Base-by-base conservation (phyloP, 2,888 invertebrate species). In the Entomobrya proxima region DNA sequence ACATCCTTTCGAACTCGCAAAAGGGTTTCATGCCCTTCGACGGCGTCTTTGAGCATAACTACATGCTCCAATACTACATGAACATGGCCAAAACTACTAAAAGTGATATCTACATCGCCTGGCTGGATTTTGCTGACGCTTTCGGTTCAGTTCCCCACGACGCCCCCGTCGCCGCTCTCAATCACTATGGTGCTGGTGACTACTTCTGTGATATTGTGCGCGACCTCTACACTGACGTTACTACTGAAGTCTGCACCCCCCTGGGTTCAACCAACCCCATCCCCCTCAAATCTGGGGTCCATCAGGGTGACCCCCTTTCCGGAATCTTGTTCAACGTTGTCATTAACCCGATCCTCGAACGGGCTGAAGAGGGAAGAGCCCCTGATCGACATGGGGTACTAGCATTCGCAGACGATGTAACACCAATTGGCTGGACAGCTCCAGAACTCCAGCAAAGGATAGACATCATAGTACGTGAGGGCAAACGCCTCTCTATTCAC, bases 1-100 rank as follows among this genome's bases (percentile, higher is more conserved):
- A 86, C 0, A 72, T 82, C 6, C 83, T 91, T n/a, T 82, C 58
- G 72, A 6, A 75, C 0, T 58, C 50, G 4, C 92, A 92, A 82
- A 92, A 92, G 88, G 91, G 91, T 21, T 92, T 92, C 86, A 89
- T 91, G 75, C 89, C 90, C 3, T 88, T 88, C 55, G 88, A 89
- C n/a, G 90, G 90, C 1, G 86, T 86, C 44, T 86, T 90, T 2
- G 91, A 92, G 85, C 91, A 92, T 85, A 92, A 91, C 86, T 92
- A 90, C 87, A 37, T 77, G 0, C 50, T 86, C 1, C 74, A 86
- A 27, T 7, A 64, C 7, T 75, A 76, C 27, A 76, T 86, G 13
- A 13, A 32, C 1, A 64, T 50, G 30, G 69, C 81, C 18, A 2
- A 44, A 27, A 35, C 15, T 5, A 77, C 18, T n/a, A 40, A 58